These are phyloP conservation scores for Altica lythri DNA, from an alignment of 2,888 invertebrate genomes.

Conservation along the genomic window DNA sequence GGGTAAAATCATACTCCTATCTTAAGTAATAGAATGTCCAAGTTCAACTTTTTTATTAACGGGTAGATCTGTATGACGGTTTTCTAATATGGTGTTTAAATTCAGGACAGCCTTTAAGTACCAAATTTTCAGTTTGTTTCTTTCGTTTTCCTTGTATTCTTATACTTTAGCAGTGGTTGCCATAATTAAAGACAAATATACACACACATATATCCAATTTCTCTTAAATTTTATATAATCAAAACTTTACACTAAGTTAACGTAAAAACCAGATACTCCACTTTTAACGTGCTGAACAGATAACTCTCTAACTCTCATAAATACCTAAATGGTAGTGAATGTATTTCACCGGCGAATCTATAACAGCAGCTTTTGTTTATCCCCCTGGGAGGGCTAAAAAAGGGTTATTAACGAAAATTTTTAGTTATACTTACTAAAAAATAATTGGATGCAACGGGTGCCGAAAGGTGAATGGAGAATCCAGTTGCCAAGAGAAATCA, in stretches of 20 bases:
- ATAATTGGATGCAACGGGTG: no score
- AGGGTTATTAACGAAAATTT: no score
- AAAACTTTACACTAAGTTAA: constrained; percentile 32
- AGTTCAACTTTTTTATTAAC: constrained; percentile 69
- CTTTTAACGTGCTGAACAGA: constrained; percentile 21
- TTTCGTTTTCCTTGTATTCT: constrained; percentile 90
- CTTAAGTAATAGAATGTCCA: constrained; percentile 56
- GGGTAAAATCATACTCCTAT: constrained; percentile 76
- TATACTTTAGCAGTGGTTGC: constrained; percentile 55
- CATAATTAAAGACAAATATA: constrained; percentile 24
- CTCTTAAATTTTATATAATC: constrained; percentile 15
- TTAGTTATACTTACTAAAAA: no score
- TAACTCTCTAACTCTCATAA: no score
- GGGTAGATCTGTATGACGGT: constrained; percentile 63
- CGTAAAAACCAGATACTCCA: constrained; percentile 28
- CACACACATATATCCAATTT: constrained; percentile 17
- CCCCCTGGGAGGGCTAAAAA: no score
- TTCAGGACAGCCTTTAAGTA: constrained; percentile 88
- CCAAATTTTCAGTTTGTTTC: constrained; percentile 84
- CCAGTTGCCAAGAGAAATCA: no score
- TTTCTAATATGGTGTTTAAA: constrained; percentile 78
- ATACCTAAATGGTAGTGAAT: no score
- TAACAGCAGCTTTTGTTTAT: no score
- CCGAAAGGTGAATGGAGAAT: no score
- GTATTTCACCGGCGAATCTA: no score